These are phyloP conservation scores for Paracanthobrama guichenoti DNA, from an alignment of 2,113 vertebrate genomes.

Conservation along the genomic window DNA sequence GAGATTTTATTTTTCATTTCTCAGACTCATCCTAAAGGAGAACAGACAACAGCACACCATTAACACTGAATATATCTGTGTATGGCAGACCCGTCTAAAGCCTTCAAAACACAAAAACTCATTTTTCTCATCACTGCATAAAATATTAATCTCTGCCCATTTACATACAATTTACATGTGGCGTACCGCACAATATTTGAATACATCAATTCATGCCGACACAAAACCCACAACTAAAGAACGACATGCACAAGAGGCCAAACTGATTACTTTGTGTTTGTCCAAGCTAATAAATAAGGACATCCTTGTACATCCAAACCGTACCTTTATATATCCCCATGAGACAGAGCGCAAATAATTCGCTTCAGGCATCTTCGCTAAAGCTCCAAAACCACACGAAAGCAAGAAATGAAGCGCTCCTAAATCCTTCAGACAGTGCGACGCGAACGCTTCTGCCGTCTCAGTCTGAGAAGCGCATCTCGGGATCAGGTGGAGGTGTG, in stretches of 20 bases:
- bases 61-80: neutral
- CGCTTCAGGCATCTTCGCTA: constrained; percentile 82
- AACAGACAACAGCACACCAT: neutral
- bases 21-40: neutral
- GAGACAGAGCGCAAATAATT: constrained; percentile 85
- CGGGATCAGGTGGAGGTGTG: constrained; percentile 4
- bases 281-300: no score
- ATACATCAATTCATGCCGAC: neutral
- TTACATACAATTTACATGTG: neutral
- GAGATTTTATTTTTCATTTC: neutral
- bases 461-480: constrained; percentile 13
- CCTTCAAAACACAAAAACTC: neutral
- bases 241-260: neutral
- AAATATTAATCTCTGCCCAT: neutral
- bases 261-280: neutral
- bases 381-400: neutral
- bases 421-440: constrained; percentile 17
- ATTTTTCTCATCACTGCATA: no score
- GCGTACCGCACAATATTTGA: constrained; percentile 8
- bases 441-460: constrained; percentile 6
- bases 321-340: constrained; percentile 87
- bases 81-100: neutral
- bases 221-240: neutral
- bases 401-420: neutral
- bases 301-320: neutral